Base-by-base conservation (phyloP, 1,140 invertebrate species). In the Wasmannia auropunctata region DNA sequence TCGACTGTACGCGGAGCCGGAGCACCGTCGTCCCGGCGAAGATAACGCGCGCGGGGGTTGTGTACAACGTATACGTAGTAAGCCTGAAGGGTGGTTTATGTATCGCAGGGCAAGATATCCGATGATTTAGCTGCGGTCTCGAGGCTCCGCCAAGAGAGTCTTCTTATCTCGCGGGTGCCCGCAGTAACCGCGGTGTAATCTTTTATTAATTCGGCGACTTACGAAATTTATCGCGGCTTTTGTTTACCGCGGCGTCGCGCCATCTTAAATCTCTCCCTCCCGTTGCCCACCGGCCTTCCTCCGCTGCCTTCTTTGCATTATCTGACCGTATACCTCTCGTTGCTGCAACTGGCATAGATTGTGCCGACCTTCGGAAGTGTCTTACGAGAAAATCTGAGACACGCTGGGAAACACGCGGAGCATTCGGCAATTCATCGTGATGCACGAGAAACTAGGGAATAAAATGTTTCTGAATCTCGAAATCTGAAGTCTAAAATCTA, bases 151-250 rank as follows among this genome's bases (percentile, higher is more conserved):
- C 63, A 37, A 80, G 92, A 92, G 88, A 88, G 89, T 90, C 91
- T 91, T 93, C 94, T 95, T 95, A 95, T 95, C 94, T 93, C 90
- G 91, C 86, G 87, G 91, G 83, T 92, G 91, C 89, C 89, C 89
- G 89, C 92, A 91, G 91, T 94, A 93, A 93, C 94, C 94, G 92
- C 91, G 92, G 91, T 95, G 94, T 95, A 95, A 95, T 95, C 94
- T 95, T 95, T 95, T 95, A 95, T 95, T 95, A 95, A 95, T 95
- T 95, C 95, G 94, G 91, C 92, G 94, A 94, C 94, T 95, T 94
- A 94, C 90, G 90, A 95, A 95, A 95, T 95, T 95, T 95, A 95
- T 95, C 93, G 94, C 88, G 87, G 94, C 93, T 94, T 95, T 95
- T 95, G 95, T 95, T 95, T 95, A 95, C 93, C 84, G 86, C 84